Evolutionary conservation across 2,888 invertebrate genomes (phyloP).

Genomic region (Tinea semifulvella): DNA sequence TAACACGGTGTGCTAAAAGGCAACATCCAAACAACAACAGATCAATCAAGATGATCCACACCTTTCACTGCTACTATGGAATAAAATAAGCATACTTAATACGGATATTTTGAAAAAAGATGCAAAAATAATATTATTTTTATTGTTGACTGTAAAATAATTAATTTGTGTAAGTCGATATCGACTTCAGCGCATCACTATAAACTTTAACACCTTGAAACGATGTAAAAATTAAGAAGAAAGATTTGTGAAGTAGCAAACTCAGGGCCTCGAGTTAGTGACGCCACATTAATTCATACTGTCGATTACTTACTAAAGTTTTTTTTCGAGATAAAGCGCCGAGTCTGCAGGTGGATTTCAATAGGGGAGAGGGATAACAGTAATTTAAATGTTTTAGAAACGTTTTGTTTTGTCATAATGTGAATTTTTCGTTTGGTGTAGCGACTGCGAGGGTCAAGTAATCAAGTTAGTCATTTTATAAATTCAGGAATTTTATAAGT

Average conservation of each 20-base stretch:
- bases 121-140: no score
- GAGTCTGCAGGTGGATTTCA: conserved; percentile 1
- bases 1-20: no score
- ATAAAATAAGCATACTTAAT: no score
- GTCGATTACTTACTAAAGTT: conserved; percentile 41
- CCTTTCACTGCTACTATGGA: no score
- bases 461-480: conserved; percentile 3
- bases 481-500: no score
- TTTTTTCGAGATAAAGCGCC: neutral
- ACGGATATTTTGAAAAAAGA: no score
- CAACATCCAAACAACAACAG: no score
- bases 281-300: conserved; percentile 60
- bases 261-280: conserved; percentile 53
- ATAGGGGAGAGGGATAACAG: neutral
- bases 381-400: conserved; percentile 12
- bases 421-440: conserved; percentile 6
- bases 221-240: conserved; percentile 64
- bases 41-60: no score
- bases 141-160: no score
- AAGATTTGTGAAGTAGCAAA: conserved; percentile 43
- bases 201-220: conserved; percentile 48
- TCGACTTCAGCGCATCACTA: conserved; percentile 24
- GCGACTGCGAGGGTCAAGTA: neutral
- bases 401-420: conserved; percentile 9
- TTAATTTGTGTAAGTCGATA: conserved; percentile 17